Percentiles rank a stretch among this genome's conserved stretches.
These are phyloP conservation scores for Heliopora coerulea DNA, from an alignment of 92 coral and sea anemone species.

Conservation along the genomic window DNA sequence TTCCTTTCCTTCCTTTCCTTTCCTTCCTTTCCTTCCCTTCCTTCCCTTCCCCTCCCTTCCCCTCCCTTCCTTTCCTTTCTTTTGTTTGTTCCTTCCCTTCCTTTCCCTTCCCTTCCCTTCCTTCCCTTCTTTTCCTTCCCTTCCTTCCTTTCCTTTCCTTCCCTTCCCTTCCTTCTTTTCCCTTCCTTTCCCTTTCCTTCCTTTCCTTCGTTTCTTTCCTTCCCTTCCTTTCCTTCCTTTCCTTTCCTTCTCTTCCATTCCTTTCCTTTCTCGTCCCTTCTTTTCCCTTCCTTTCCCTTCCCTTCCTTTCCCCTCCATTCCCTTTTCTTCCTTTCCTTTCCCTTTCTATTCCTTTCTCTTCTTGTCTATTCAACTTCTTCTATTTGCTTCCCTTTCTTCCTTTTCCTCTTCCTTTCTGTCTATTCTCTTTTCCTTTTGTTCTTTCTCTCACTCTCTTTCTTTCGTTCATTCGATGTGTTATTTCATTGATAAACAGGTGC, in stretches of 20 bases:
- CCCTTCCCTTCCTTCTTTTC: not conserved
- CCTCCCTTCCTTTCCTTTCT: not conserved
- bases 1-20: not conserved
- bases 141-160: not conserved
- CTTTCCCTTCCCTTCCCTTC: not conserved
- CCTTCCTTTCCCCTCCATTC: too few species aligned
- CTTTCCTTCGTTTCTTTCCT: not conserved
- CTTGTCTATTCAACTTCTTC: too few species aligned
- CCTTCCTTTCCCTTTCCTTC: not conserved
- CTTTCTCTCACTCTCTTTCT: not conserved
- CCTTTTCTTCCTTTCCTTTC: too few species aligned
- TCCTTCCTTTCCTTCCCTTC: not conserved
- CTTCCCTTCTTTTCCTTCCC: not conserved
- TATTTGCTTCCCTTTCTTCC: too few species aligned
- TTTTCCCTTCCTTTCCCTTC: not conserved
- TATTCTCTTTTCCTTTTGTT: not conserved
- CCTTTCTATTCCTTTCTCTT: too few species aligned
- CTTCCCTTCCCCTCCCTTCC: not conserved
- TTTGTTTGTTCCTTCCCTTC: not conserved
- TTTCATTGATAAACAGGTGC: conserved; percentile 17
- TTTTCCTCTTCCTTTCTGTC: too few species aligned
- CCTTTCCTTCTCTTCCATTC: not conserved
- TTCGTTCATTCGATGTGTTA: too few species aligned
- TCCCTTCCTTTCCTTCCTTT: not conserved
- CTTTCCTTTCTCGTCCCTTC: not conserved